These are phyloP conservation scores for Spinus olivaceus DNA, from an alignment of 2,797 vertebrate genomes.

Conservation along the genomic window DNA sequence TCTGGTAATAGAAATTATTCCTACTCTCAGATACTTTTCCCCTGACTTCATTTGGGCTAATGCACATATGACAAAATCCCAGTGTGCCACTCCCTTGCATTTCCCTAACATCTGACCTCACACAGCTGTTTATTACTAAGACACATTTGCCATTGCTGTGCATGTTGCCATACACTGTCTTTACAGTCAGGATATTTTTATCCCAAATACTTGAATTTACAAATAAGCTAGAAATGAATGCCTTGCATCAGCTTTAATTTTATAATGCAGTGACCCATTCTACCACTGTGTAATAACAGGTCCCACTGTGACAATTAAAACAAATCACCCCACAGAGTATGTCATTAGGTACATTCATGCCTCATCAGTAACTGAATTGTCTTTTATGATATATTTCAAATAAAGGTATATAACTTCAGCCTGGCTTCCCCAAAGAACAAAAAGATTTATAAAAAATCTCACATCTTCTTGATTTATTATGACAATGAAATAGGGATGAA, in stretches of 20 bases:
- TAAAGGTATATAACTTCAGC: slow-evolving; percentile 67
- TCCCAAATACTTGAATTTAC: slow-evolving; percentile 81
- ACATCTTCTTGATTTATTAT: background rate
- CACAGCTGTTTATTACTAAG: background rate
- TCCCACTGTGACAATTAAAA: slow-evolving; percentile 93
- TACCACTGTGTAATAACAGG: slow-evolving; percentile 82
- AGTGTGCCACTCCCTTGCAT: background rate
- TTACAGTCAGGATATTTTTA: slow-evolving; percentile 75
- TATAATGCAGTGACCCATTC: slow-evolving; percentile 90
- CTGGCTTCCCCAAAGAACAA: slow-evolving; percentile 10
- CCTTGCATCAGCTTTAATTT: slow-evolving; percentile 85
- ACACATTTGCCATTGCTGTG: slow-evolving; percentile 28
- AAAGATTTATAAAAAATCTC: slow-evolving; percentile 34
- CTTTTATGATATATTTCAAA: slow-evolving; percentile 83
- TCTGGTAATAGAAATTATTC: slow-evolving; percentile 10
- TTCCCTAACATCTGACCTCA: background rate
- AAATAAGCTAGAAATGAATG: slow-evolving; percentile 86
- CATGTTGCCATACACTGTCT: slow-evolving; percentile 41
- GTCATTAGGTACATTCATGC: slow-evolving; percentile 85
- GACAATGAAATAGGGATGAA: slow-evolving; percentile 20
- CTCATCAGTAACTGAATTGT: slow-evolving; percentile 89
- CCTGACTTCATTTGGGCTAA: background rate
- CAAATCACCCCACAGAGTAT: slow-evolving; percentile 88
- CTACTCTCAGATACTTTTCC: background rate
- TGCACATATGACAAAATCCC: background rate